Percentiles rank a stretch among this genome's conserved stretches.
Evolutionary conservation across 1,140 invertebrate genomes (phyloP).

Genomic region (Conus ventricosus): DNA sequence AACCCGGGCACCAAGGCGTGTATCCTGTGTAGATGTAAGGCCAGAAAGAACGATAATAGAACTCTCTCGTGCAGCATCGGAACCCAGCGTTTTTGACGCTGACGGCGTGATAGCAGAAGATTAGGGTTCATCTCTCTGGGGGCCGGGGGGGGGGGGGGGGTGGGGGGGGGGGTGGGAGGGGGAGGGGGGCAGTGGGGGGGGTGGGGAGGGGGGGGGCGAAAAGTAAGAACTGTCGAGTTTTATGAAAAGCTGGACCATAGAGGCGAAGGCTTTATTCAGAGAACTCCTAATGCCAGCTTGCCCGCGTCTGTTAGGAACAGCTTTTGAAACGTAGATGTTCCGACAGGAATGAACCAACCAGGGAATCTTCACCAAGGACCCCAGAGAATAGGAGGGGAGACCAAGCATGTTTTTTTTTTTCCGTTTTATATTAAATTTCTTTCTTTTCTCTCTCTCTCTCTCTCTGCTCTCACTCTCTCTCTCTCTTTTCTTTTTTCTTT

Average conservation of each 20-base stretch:
- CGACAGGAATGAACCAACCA: neutral
- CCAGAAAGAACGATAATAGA: neutral
- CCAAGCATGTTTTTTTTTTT: too few relatives aligned
- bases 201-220: neutral
- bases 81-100: neutral
- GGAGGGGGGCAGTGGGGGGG: neutral
- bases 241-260: neutral
- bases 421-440: too few relatives aligned
- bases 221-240: neutral
- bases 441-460: too few relatives aligned
- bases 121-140: neutral
- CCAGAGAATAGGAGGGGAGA: too few relatives aligned
- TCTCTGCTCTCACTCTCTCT: too few relatives aligned
- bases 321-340: too few relatives aligned
- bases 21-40: neutral
- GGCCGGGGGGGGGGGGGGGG: neutral
- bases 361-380: neutral
- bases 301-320: too few relatives aligned
- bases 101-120: neutral
- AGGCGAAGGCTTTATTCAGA: too few relatives aligned
- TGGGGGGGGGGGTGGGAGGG: neutral
- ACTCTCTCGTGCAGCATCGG: neutral
- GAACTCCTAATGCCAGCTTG: too few relatives aligned
- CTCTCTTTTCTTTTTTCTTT: too few relatives aligned
- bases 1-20: neutral